Evolutionary conservation across 2,113 vertebrate genomes (phyloP).

Genomic region (Mystacornis crossleyi): DNA sequence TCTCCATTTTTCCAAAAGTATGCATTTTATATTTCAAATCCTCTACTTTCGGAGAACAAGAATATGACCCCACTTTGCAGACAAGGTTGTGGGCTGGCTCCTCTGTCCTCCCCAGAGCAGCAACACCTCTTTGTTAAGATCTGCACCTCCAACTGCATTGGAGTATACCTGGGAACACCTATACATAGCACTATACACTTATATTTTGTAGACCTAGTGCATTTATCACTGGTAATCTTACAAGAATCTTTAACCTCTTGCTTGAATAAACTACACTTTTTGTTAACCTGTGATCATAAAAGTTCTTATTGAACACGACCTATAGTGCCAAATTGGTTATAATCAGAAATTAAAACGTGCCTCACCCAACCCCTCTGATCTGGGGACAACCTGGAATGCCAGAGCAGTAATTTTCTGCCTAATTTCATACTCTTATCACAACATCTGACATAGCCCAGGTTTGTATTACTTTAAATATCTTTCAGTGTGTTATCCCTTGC

Average conservation of each 20-base stretch:
- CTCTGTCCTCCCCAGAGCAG: background rate
- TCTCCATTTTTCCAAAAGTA: background rate
- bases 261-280: background rate
- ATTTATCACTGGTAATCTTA: rapidly evolving
- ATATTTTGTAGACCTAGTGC: background rate
- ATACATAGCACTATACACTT: too few relatives aligned
- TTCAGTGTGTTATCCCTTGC: background rate
- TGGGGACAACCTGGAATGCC: background rate
- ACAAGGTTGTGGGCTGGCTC: background rate
- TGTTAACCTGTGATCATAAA: too few relatives aligned
- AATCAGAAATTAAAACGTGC: background rate
- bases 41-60: background rate
- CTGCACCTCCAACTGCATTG: background rate
- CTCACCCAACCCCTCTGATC: background rate
- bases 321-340: background rate
- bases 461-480: background rate
- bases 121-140: background rate
- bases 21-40: background rate
- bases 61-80: background rate
- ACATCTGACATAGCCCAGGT: background rate
- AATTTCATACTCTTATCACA: background rate
- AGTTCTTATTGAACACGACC: rapidly evolving
- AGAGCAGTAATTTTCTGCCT: background rate
- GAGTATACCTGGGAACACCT: background rate
- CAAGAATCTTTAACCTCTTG: background rate